Evolutionary conservation across 2,113 vertebrate species (phyloP).

Genomic region (Aegypius monachus): DNA sequence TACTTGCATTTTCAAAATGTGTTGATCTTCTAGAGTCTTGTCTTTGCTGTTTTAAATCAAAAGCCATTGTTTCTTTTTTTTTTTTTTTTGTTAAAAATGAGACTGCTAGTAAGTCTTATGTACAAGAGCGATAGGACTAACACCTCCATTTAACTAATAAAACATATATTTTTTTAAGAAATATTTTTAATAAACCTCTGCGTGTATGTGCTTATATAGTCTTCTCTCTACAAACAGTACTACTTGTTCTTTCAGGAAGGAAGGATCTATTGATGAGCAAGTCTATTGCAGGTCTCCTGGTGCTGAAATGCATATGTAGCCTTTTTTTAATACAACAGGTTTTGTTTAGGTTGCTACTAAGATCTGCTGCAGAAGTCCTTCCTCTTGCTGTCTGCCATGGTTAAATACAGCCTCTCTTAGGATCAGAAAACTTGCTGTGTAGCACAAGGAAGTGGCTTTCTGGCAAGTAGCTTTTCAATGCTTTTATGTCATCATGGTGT

Average conservation of each 20-base stretch:
- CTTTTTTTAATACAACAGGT: neutral
- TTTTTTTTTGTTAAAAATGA: neutral
- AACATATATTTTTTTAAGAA: neutral
- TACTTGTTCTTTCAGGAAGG: neutral
- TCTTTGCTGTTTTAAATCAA: neutral
- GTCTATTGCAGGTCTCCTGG: neutral
- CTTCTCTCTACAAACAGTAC: neutral
- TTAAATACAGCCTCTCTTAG: neutral
- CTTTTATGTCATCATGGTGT: neutral
- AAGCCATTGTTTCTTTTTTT: neutral
- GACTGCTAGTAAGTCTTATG: neutral
- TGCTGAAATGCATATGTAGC: neutral
- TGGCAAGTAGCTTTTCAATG: neutral
- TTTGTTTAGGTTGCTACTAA: neutral
- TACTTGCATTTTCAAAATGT: neutral
- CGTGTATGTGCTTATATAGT: fast-evolving
- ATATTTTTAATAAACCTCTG: neutral
- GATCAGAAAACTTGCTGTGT: neutral
- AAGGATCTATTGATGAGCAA: neutral
- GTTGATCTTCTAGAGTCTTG: neutral
- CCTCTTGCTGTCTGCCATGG: neutral
- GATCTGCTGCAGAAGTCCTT: neutral
- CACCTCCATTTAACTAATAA: neutral
- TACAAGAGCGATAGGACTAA: neutral
- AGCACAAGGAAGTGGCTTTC: neutral